Percentiles rank a stretch among this genome's conserved stretches.
Conservation (phyloP, 2,888 invertebrate species). For the Nemapogon koenigi region DNA sequence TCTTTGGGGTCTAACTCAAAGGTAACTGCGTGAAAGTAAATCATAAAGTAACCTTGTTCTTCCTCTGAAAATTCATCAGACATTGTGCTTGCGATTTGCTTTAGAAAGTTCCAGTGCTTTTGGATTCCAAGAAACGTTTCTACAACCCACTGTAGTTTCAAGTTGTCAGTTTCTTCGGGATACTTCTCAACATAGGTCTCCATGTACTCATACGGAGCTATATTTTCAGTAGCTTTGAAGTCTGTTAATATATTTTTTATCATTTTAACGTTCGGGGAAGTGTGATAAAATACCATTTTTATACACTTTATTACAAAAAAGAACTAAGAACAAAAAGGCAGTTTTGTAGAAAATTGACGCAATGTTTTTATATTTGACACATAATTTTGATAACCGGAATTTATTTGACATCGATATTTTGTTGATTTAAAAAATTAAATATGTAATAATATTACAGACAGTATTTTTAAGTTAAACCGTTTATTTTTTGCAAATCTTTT, state of each 20-base stretch:
- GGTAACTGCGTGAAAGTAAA: conserved; percentile 36
- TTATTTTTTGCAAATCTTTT: no score
- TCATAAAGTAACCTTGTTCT: conserved; percentile 40
- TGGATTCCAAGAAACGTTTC: conserved; percentile 43
- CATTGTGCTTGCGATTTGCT: conserved; percentile 28
- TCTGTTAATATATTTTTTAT: conserved; percentile 39
- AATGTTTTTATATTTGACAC: neutral
- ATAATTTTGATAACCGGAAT: neutral
- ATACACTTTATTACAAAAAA: neutral
- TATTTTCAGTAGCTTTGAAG: conserved; percentile 27
- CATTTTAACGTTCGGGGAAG: conserved; percentile 44
- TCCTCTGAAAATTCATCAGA: conserved; percentile 33
- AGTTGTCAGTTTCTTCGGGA: conserved; percentile 33
- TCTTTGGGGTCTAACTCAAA: conserved; percentile 38
- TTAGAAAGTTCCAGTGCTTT: conserved; percentile 36
- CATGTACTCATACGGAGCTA: conserved; percentile 46
- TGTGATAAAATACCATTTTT: conserved; percentile 48
- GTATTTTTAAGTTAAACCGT: no score
- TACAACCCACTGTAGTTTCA: conserved; percentile 44
- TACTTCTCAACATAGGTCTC: conserved; percentile 41
- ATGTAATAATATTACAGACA: no score
- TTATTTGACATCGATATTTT: no score
- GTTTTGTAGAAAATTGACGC: neutral
- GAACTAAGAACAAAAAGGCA: no score
- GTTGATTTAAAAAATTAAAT: neutral